These are phyloP conservation scores for Holotrichia oblita DNA, from an alignment of 1,140 invertebrate genomes.

Conservation along the genomic window DNA sequence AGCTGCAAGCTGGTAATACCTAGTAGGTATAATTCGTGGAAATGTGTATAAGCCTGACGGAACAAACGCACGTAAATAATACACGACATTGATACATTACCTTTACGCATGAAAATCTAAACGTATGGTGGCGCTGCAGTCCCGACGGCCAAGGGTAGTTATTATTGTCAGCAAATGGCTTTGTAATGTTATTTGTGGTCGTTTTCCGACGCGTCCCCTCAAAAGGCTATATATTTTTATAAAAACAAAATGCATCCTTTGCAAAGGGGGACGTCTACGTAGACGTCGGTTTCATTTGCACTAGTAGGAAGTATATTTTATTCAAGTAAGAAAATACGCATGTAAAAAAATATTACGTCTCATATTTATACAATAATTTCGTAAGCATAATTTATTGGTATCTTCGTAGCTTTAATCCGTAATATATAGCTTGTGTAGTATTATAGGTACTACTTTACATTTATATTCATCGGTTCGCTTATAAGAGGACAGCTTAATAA, in stretches of 20 bases:
- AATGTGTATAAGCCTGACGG: constrained; percentile 11
- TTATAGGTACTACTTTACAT: neutral
- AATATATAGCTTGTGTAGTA: neutral
- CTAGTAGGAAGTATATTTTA: too few species aligned
- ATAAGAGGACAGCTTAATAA: constrained; percentile 10
- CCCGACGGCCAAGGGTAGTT: constrained; percentile 22
- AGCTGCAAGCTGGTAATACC: neutral
- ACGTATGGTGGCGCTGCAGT: constrained; percentile 31
- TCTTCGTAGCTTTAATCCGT: neutral
- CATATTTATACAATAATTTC: too few species aligned
- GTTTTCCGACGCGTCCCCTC: neutral
- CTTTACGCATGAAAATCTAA: constrained; percentile 38
- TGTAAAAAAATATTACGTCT: too few species aligned
- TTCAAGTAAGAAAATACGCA: too few species aligned
- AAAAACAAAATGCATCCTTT: constrained; percentile 20
- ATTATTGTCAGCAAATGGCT: constrained; percentile 40
- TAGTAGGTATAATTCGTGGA: constrained; percentile 14
- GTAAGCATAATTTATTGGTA: neutral
- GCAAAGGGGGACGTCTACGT: neutral
- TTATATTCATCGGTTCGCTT: neutral
- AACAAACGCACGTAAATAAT: constrained; percentile 32
- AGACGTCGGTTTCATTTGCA: too few species aligned
- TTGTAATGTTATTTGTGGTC: constrained; percentile 37
- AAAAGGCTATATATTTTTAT: constrained; percentile 26
- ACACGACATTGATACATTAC: constrained; percentile 39